Evolutionary conservation across 2,888 invertebrate genomes (phyloP).

Genomic region (Clistopyga incitator): DNA sequence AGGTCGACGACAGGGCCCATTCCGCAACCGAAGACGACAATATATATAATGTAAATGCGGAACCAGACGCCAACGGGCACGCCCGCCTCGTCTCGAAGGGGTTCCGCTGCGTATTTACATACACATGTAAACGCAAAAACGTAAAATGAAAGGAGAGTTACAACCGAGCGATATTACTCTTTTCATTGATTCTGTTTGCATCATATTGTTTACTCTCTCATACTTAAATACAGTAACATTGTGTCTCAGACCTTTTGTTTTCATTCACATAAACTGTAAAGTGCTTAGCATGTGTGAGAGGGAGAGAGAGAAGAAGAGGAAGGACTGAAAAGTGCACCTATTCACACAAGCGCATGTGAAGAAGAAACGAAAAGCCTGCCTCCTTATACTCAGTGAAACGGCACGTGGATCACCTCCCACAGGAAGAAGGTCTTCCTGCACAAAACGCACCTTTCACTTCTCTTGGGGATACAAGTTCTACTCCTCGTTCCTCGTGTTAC

Average conservation of each 20-base stretch:
- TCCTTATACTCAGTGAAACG: constrained; percentile 55
- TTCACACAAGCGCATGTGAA: constrained; percentile 10
- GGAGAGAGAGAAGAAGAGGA: neutral
- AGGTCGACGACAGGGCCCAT: constrained; percentile 38
- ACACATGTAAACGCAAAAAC: neutral
- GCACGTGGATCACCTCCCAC: constrained; percentile 71
- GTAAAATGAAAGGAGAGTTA: too few species aligned
- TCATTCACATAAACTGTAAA: too few species aligned
- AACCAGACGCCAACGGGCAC: constrained; percentile 57
- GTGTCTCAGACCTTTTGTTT: too few species aligned
- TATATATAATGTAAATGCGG: constrained; percentile 43
- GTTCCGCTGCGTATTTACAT: constrained; percentile 36
- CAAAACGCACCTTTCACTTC: constrained; percentile 53
- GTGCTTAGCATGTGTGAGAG: neutral
- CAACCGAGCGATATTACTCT: too few species aligned
- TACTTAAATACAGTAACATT: too few species aligned
- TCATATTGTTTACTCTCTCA: too few species aligned
- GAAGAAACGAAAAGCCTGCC: constrained; percentile 34
- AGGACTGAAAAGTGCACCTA: neutral
- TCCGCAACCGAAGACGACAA: constrained; percentile 18
- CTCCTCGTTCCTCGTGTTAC: constrained; percentile 4
- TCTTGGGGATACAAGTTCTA: constrained; percentile 21
- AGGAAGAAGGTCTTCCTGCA: constrained; percentile 67
- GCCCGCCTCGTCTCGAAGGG: constrained; percentile 53
- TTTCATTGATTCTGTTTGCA: too few species aligned